Base-by-base conservation (phyloP, 1,140 invertebrate genomes). In the Leptinotarsa lineolata region DNA sequence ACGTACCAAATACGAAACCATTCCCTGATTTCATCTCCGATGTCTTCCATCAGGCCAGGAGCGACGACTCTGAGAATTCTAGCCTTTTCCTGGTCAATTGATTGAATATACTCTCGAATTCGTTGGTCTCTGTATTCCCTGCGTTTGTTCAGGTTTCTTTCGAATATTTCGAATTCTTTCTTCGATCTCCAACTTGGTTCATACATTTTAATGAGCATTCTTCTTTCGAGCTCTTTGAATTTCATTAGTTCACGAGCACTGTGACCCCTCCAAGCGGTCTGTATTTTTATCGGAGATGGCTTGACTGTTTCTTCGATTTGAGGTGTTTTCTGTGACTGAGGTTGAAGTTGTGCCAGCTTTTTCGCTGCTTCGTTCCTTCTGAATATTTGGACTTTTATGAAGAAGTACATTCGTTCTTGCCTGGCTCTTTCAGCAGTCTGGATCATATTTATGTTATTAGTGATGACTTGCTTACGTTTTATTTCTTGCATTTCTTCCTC, bases 1-100 rank as follows among this genome's bases (percentile, higher is more conserved):
- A 84, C 73, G 80, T 89, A 90, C 76, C 91, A 92, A 70, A 88
- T 78, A 11, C 82, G 73, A 75, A 91, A 89, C 91, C 91, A 92
- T 65, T 87, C 87, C 66, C 89, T 88, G 74, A 92, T 89, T 83
- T 92, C 90, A 69, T 89, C 88, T 2, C 87, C 87, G 73, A 92
- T 91, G 78, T 92, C 91, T 77, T 92, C 91, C 84, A 91, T 88
- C 58, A 92, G 82, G 70, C 87, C 86, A 2, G 88, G 88, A 67
- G 86, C 86, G 68, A 87, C 84, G 3, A 88, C 81, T 81, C 86
- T 85, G 59, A 89, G 76, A 13, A 91, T 86, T 70, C 87, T 85
- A 2, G 83, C 80, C 74, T 87, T 86, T 82, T 91, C 89, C 68
- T 88, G 87, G 15, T 86, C 74, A 68, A 85, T 87, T n/a, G 86